phyloP scores from a whole-genome alignment of 2,113 vertebrate genomes.

The Maccullochella peelii region DNA sequence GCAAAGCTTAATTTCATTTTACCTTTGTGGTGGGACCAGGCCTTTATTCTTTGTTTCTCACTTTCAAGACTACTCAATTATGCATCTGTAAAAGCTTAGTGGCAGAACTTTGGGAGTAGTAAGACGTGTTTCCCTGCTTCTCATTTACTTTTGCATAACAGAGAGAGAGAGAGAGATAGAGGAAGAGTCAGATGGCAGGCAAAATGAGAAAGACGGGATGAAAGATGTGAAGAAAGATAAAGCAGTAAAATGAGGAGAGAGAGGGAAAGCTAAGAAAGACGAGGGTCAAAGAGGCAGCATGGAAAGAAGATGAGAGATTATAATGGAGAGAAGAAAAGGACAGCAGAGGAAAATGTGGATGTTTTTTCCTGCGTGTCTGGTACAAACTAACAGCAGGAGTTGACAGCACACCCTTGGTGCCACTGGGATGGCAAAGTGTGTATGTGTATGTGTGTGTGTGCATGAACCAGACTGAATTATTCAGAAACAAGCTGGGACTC shows the following conservation, averaged over 20 bases:
- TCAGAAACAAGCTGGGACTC: slow-evolving; percentile 60
- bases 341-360: slow-evolving; percentile 33
- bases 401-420: slow-evolving; percentile 46
- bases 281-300: slow-evolving; percentile 51
- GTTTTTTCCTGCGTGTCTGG: slow-evolving; percentile 29
- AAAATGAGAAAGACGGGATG: slow-evolving; percentile 10
- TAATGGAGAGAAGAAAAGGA: slow-evolving; percentile 39
- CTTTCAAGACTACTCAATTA: slow-evolving; percentile 50
- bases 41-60: slow-evolving; percentile 33
- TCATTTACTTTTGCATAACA: slow-evolving; percentile 70
- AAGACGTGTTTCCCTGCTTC: slow-evolving; percentile 41
- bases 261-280: slow-evolving; percentile 12
- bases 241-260: slow-evolving; percentile 25
- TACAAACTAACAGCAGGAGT: slow-evolving; percentile 68
- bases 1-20: neutral
- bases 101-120: slow-evolving; percentile 48
- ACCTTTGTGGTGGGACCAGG: neutral
- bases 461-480: slow-evolving; percentile 67
- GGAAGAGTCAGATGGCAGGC: slow-evolving; percentile 6
- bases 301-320: slow-evolving; percentile 42
- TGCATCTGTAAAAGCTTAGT: slow-evolving; percentile 40
- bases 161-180: neutral
- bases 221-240: slow-evolving; percentile 39
- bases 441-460: neutral
- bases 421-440: slow-evolving; percentile 21